Percentiles rank a stretch among this genome's conserved stretches.
phyloP scores from a whole-genome alignment of 2,888 invertebrate species.

The Thalpophila matura region DNA sequence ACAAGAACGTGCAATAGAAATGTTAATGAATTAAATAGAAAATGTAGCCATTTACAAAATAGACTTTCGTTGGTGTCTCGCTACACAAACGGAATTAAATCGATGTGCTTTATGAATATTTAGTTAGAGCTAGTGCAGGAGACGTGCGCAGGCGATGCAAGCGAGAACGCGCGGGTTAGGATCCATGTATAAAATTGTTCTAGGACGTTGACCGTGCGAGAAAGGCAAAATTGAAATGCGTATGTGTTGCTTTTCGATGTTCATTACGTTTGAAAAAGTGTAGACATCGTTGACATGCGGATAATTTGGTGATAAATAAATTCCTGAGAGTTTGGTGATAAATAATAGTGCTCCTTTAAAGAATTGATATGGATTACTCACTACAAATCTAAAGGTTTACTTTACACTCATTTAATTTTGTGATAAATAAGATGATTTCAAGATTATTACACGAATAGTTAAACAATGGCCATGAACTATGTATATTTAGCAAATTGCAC shows the following conservation, averaged over 20 bases:
- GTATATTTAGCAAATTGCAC: no score
- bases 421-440: no score
- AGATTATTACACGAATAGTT: no score
- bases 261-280: neutral
- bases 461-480: no score
- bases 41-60: conserved; percentile 27
- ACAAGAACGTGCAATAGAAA: conserved; percentile 7
- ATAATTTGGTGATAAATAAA: no score
- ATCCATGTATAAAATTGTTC: conserved; percentile 15
- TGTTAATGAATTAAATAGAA: conserved; percentile 29
- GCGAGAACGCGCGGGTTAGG: neutral
- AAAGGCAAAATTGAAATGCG: neutral
- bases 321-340: no score
- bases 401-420: no score
- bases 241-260: neutral
- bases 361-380: no score
- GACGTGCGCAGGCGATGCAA: conserved; percentile 33
- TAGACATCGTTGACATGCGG: no score
- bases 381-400: no score
- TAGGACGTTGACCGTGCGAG: conserved; percentile 34
- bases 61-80: conserved; percentile 39
- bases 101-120: conserved; percentile 41
- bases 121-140: conserved; percentile 21
- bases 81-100: conserved; percentile 28
- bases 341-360: no score